A percentile compares a stretch with the other conserved stretches of the same genome.
Conservation (phyloP, 2,888 invertebrate genomes). For the Leptopterna dolabrata region DNA sequence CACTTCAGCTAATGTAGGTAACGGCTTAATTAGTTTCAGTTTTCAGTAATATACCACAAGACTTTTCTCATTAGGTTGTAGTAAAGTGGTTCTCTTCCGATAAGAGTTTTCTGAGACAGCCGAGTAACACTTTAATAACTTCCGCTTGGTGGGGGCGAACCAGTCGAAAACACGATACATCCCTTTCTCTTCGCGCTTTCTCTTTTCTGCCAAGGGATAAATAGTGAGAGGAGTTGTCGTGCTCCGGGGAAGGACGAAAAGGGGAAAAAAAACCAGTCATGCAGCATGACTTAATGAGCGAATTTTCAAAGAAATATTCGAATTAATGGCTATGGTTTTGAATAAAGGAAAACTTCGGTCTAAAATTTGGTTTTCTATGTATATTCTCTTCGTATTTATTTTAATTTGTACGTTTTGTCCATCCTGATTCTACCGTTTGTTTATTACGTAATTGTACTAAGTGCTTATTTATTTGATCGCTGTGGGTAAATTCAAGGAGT, state of each 20-base stretch:
- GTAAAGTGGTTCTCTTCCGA: not conserved
- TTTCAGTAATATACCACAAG: not conserved
- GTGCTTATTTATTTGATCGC: no score
- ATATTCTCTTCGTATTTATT: no score
- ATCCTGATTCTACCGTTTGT: no score
- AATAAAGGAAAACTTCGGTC: no score
- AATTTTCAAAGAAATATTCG: no score
- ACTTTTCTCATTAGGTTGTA: not conserved
- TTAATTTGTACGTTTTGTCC: no score
- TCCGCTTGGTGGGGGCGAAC: not conserved
- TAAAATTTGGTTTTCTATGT: no score
- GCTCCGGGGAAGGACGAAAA: not conserved
- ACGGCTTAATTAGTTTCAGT: not conserved
- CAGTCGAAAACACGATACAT: not conserved
- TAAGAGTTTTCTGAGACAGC: not conserved
- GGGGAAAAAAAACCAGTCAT: not conserved
- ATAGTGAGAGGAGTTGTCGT: not conserved
- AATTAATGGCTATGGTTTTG: no score
- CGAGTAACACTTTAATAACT: not conserved
- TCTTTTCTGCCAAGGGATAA: not conserved
- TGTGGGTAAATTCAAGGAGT: no score
- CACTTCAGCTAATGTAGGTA: not conserved
- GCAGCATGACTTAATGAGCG: no score
- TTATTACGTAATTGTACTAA: no score
- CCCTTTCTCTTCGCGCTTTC: not conserved